These are phyloP conservation scores for Eupithecia subfuscata DNA, from an alignment of 2,888 invertebrate species.

Conservation along the genomic window DNA sequence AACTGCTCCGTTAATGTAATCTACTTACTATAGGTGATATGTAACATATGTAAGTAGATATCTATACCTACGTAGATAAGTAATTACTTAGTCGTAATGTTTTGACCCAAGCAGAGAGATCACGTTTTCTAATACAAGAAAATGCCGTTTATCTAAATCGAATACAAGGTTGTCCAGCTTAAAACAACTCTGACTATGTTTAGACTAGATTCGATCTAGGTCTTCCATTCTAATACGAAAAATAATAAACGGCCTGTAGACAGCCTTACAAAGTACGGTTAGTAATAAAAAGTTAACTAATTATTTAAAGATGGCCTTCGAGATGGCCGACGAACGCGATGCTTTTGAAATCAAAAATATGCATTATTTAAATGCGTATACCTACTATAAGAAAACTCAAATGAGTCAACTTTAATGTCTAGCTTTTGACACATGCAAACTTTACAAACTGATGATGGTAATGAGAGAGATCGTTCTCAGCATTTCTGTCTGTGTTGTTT, in stretches of 20 bases:
- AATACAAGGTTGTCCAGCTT: slow-evolving; percentile 36
- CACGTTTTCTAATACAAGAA: slow-evolving; percentile 3
- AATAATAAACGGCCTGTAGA: not conserved
- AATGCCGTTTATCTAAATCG: not conserved
- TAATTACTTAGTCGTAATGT: not conserved
- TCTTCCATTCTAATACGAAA: slow-evolving; percentile 1
- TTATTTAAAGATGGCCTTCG: not conserved
- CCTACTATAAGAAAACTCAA: no score
- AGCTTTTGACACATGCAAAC: not conserved
- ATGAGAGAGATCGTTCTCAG: no score
- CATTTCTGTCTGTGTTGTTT: no score
- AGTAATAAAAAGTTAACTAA: not conserved
- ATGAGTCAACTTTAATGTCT: no score
- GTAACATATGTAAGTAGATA: no score
- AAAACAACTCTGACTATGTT: not conserved
- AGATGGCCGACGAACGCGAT: not conserved
- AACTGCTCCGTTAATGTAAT: no score
- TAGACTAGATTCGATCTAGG: not conserved
- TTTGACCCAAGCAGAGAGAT: not conserved
- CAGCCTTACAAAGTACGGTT: not conserved
- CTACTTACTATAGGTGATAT: no score
- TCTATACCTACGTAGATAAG: no score
- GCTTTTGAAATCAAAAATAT: not conserved
- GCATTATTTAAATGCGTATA: no score
- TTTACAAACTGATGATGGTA: no score